phyloP scores from a whole-genome alignment of 1,140 invertebrate genomes.

The Charaxes varanes region DNA sequence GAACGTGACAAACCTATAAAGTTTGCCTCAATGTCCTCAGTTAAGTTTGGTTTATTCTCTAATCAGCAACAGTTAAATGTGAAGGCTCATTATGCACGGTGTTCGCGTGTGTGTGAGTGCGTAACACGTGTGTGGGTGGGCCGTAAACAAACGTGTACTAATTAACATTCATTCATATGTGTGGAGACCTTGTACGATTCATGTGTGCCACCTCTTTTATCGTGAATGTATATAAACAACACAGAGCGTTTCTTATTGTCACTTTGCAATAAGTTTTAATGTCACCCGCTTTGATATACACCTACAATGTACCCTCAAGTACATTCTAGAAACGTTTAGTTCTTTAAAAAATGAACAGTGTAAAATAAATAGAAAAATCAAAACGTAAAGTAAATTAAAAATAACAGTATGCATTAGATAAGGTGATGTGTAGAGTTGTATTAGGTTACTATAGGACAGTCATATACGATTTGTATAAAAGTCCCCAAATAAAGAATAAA shows the following conservation, averaged over 20 bases:
- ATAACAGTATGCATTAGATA: too few species aligned
- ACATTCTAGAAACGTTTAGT: not conserved
- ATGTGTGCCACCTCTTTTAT: conserved; percentile 46
- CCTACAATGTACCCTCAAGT: not conserved
- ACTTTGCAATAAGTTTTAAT: conserved; percentile 39
- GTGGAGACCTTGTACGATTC: conserved; percentile 43
- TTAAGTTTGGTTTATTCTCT: conserved; percentile 39
- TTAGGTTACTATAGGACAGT: too few species aligned
- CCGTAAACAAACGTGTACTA: conserved; percentile 58
- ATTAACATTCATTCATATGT: conserved; percentile 66
- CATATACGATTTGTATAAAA: too few species aligned
- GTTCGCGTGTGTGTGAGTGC: conserved; percentile 27
- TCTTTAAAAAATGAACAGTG: not conserved
- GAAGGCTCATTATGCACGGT: conserved; percentile 39
- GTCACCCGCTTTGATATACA: not conserved
- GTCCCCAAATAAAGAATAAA: too few species aligned
- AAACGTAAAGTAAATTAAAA: too few species aligned
- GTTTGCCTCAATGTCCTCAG: conserved; percentile 22
- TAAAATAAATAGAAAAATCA: not conserved
- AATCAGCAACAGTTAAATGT: conserved; percentile 47
- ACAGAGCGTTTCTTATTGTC: conserved; percentile 29
- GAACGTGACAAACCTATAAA: conserved; percentile 20
- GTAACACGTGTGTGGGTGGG: conserved; percentile 35
- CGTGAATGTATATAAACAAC: conserved; percentile 38
- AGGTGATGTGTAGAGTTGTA: too few species aligned